These are phyloP conservation scores for Zaprionus lachaisei DNA, from an alignment of 1,140 invertebrate species.

Conservation along the genomic window DNA sequence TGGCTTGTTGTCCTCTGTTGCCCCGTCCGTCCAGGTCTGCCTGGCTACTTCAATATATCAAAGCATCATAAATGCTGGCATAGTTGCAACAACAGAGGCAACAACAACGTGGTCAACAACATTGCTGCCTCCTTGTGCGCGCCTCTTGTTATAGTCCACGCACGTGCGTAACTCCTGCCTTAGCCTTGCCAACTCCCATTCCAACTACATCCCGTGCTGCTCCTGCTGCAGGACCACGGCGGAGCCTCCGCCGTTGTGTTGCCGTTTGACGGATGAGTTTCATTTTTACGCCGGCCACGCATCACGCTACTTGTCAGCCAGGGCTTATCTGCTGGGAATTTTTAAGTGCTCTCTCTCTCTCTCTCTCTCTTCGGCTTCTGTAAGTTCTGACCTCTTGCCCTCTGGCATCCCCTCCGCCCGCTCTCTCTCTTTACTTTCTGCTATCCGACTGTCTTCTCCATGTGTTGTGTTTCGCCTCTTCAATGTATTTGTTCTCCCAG, in stretches of 20 bases:
- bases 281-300: constrained; percentile 64
- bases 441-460: not conserved
- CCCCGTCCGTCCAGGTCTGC: constrained; percentile 25
- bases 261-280: constrained; percentile 72
- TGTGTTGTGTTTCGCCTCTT: not conserved
- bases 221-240: not conserved
- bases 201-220: not conserved
- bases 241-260: not conserved
- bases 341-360: constrained; percentile 49
- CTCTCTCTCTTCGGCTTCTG: not conserved
- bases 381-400: not conserved
- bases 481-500: no score
- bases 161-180: constrained; percentile 48
- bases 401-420: not conserved
- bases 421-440: not conserved
- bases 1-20: constrained; percentile 21
- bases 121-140: constrained; percentile 16
- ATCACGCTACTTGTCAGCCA: constrained; percentile 67
- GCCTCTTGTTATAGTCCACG: constrained; percentile 40
- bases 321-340: constrained; percentile 70
- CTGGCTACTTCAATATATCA: constrained; percentile 74
- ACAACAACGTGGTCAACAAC: constrained; percentile 20
- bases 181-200: not conserved
- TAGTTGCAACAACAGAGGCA: constrained; percentile 45
- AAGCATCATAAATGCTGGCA: constrained; percentile 76